Evolutionary conservation across 2,797 vertebrate species (phyloP), one percentile per base, ranked within the genome.

Genomic region (Parauchenoglanis punctatus): DNA sequence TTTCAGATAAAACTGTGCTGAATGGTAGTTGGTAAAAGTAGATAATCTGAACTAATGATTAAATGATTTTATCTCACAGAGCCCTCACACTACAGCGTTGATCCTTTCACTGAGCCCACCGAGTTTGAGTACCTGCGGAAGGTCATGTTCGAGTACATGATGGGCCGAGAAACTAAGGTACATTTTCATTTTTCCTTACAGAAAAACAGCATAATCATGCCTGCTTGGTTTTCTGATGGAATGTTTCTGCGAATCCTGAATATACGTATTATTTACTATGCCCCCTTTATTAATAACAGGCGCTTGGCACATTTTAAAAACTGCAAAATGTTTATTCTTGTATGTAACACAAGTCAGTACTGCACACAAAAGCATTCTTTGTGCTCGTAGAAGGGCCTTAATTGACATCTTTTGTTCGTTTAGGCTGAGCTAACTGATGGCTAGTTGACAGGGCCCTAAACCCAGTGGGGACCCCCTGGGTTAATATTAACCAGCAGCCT

Each of bases 91-190:
- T 93, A 96, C 92, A 94, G 93, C 84, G 83, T 92, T 2, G 96
- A 97, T 0, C 89, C 94, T 46, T 89, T 97, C 17, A 95, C 97
- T 1, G 98, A 99, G 88, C 95, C 97, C 91, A 97, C 98, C 0
- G 99, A 99, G 91, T 97, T 97, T 93, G 98, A 99, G 93, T 99
- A 99, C 93, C 96, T 99, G 92, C 96, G 97, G 93, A 99, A 99
- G 92, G 98, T 99, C 90, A 90, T 99, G 90, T 99, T 97, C 90
- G 98, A 99, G 85, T 99, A 99, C 93, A 99, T 99, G 99, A 99
- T 99, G 99, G 99, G 99, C 90, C 96, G 96, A 85, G 99, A 99
- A 94, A 99, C 98, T 87, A 99, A 99, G 97, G 99, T 99, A 97
- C 5, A 91, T 5, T 85, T 86, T 56, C 49, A 18, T 40, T 25